Evolutionary conservation across 2,113 vertebrate species (phyloP), one percentile per base, ranked within the genome.

Genomic region (Lagopus leucura): DNA sequence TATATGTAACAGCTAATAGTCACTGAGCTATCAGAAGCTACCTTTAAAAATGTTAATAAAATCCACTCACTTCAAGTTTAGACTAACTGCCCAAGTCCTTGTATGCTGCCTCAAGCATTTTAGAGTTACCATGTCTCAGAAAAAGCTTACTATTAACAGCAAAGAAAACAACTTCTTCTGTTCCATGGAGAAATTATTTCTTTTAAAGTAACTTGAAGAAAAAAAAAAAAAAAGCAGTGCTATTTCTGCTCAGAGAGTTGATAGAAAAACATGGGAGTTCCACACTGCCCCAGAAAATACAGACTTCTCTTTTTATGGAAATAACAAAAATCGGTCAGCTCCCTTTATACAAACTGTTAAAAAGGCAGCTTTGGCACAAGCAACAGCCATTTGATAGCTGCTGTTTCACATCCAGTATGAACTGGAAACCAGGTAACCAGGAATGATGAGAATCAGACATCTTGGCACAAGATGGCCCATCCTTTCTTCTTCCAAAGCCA

Each of bases 231-330:
- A 89, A 75, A 10, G 16, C 42, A 91, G 24, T 91, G 57, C 34
- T 88, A 73, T 88, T 94, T 61, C 73, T 71, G 42, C 30, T 28
- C 69, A 34, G 21, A 87, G 58, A 90, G 58, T 7, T 63, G 45
- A 90, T 5, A 93, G 74, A 90, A 95, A 95, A 93, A 88, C 74
- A 93, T 34, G 65, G 78, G 74, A 90, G 83, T 87, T 93, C 71
- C 84, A 91, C 86, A 64, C 20, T 32, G 80, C 8, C 92, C 87
- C 85, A 92, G 82, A 95, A 95, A 97, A 94, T 4, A 93, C 36
- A 94, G 84, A 91, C 88, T 81, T 95, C 82, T 21, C 92, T 95
- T 95, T 95, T 95, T 91, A 91, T 67, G 89, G 89, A 93, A 91
- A 94, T 91, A 80, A 89, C 60, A 93, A 91, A 91, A 93, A 82